phyloP scores from a whole-genome alignment of 2,797 vertebrate species.

The Ataeniobius toweri region DNA sequence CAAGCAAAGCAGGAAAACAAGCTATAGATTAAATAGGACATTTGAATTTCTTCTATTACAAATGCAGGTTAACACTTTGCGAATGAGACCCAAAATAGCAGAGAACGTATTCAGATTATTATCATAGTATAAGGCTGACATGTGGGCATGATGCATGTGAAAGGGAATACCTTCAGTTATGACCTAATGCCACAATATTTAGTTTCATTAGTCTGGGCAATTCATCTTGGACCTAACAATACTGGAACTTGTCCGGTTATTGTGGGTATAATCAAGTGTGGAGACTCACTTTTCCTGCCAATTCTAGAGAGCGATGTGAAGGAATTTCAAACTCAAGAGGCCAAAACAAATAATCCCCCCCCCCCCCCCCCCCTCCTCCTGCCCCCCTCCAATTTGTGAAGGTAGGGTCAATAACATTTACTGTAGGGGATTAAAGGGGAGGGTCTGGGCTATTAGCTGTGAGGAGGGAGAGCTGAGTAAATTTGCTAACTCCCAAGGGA shows the following conservation, averaged over 20 bases:
- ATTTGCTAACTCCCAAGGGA: slow-evolving; percentile 22
- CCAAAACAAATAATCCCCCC: slow-evolving; percentile 60
- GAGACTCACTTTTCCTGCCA: slow-evolving; percentile 37
- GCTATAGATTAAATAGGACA: not conserved
- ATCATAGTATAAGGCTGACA: slow-evolving; percentile 1
- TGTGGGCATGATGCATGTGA: slow-evolving; percentile 1
- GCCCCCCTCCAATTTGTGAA: slow-evolving; percentile 41
- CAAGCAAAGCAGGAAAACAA: slow-evolving; percentile 19
- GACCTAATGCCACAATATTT: slow-evolving; percentile 14
- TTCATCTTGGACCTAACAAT: slow-evolving; percentile 38
- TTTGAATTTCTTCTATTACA: not conserved
- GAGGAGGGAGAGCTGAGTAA: not conserved
- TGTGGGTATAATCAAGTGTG: slow-evolving; percentile 37
- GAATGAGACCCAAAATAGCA: slow-evolving; percentile 10
- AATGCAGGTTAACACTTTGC: slow-evolving; percentile 15
- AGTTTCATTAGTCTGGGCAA: slow-evolving; percentile 16
- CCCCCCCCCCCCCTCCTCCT: slow-evolving; percentile 19
- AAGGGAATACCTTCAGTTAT: slow-evolving; percentile 24
- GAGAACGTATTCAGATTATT: slow-evolving; percentile 22
- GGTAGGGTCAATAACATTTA: slow-evolving; percentile 60
- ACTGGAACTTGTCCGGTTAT: slow-evolving; percentile 51
- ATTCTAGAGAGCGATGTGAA: slow-evolving; percentile 36
- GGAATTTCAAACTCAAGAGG: slow-evolving; percentile 46
- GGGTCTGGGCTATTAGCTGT: slow-evolving; percentile 22
- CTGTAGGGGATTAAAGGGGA: slow-evolving; percentile 45